These are phyloP conservation scores for Mimumesa dahlbomi DNA, from an alignment of 2,888 invertebrate genomes.

Conservation along the genomic window DNA sequence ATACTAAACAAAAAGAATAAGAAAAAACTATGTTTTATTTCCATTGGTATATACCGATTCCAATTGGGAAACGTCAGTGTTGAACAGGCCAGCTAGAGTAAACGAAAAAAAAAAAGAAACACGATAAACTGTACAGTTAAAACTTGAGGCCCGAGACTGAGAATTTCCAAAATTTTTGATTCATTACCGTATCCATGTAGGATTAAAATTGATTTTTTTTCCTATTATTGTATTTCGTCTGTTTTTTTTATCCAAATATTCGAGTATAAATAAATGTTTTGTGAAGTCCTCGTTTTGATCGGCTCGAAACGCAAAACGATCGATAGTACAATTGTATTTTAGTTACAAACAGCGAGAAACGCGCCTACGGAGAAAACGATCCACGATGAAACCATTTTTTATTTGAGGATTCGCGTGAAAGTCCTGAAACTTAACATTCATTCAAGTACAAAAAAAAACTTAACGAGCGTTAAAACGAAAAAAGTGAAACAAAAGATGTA, in stretches of 20 bases:
- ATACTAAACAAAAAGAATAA: conserved; percentile 2
- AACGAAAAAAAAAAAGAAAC: too few relatives aligned
- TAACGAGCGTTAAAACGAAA: conserved; percentile 33
- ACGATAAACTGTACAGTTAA: conserved; percentile 43
- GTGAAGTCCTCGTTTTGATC: not conserved
- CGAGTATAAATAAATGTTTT: too few relatives aligned
- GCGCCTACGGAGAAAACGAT: conserved; percentile 23
- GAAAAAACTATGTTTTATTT: conserved; percentile 16
- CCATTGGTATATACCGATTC: conserved; percentile 28
- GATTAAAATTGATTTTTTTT: not conserved
- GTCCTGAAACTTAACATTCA: conserved; percentile 63
- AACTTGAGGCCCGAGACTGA: conserved; percentile 47
- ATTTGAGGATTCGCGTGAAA: conserved; percentile 38
- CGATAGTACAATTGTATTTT: conserved; percentile 43
- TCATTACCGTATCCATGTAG: too few relatives aligned
- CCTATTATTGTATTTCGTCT: conserved; percentile 5
- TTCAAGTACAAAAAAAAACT: conserved; percentile 70
- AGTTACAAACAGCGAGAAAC: conserved; percentile 32
- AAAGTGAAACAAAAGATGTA: conserved; percentile 1
- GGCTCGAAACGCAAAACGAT: not conserved
- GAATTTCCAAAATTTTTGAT: conserved; percentile 18
- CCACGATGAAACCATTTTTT: conserved; percentile 34
- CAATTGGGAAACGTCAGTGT: conserved; percentile 18
- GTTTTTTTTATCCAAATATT: conserved; percentile 9
- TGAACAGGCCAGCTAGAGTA: conserved; percentile 27